A percentile compares a stretch with the other conserved stretches of the same genome.
These are phyloP conservation scores for Amphiura filiformis DNA, from an alignment of 35 echinoderm and acorn worm species.

Conservation along the genomic window DNA sequence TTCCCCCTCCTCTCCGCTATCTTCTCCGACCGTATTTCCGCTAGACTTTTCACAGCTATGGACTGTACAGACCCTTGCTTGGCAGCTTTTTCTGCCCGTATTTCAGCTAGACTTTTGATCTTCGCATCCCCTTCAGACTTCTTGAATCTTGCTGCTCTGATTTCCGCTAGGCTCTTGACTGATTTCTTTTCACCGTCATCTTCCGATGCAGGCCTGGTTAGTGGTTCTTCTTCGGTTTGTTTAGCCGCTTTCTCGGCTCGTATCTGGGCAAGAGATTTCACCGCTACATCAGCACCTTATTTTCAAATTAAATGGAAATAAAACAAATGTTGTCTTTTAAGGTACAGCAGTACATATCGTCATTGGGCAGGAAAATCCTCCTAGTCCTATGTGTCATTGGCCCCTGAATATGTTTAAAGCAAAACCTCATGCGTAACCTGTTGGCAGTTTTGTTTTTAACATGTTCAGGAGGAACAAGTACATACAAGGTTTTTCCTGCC, in stretches of 20 bases:
- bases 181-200: neutral
- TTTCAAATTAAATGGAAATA: too few relatives aligned
- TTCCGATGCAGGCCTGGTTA: too few relatives aligned
- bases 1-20: neutral
- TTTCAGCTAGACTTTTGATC: constrained; percentile 1
- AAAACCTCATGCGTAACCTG: too few relatives aligned
- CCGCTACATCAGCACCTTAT: neutral
- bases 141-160: neutral
- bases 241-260: neutral
- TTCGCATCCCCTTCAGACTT: neutral
- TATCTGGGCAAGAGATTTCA: neutral
- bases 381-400: too few relatives aligned
- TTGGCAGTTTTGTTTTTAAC: too few relatives aligned
- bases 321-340: too few relatives aligned
- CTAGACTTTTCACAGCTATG: neutral
- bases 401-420: too few relatives aligned
- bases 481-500: too few relatives aligned
- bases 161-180: neutral
- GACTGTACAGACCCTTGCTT: neutral
- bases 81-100: neutral
- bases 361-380: too few relatives aligned
- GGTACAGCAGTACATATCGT: too few relatives aligned
- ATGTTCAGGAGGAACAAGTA: too few relatives aligned
- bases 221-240: too few relatives aligned
- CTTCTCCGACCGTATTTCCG: neutral